Evolutionary conservation across 2,113 vertebrate species (phyloP), one percentile per base, ranked within the genome.

Genomic region (Pitta sordida): DNA sequence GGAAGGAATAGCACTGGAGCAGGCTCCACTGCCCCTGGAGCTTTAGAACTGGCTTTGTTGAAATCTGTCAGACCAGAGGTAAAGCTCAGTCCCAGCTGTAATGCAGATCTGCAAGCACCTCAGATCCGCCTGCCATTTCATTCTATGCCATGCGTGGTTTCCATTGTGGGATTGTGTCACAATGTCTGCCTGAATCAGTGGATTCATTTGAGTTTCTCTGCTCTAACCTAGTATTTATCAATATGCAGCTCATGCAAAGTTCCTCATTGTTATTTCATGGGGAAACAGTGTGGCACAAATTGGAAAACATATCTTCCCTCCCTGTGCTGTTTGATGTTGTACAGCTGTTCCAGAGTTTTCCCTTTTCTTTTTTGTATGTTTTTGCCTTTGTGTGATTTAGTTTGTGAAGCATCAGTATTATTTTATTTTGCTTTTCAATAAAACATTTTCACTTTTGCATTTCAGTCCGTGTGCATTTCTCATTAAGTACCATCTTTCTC

Each of bases 361-460:
- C 48, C 27, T 83, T 76, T 34, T 53, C 29, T 70, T 90, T 88
- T 67, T 78, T 93, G 60, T 78, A 67, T 94, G 90, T 71, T 97
- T 86, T 94, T 86, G 58, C 83, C 49, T 91, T 92, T 94, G 39
- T 95, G 88, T 78, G 92, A 91, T 87, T 92, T 91, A 39, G 48
- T 94, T 69, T 95, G 80, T 90, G 82, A 96, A 69, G 52, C 36
- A n/a, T 91, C 70, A 65, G 88, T 97, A 73, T 96, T 96, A 95
- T 95, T 97, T 97, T 96, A 93, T 97, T 96, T 96, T 94, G 80
- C 88, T 96, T 97, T 95, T 93, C 91, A 98, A 98, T 98, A 98
- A 98, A 98, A 95, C 96, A 97, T 98, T 98, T 98, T 97, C 93
- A 96, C 76, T 97, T 97, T 97, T 96, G 90, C 96, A 95, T 97